phyloP scores from a whole-genome alignment of 1,140 invertebrate genomes.

The Araneus ventricosus region DNA sequence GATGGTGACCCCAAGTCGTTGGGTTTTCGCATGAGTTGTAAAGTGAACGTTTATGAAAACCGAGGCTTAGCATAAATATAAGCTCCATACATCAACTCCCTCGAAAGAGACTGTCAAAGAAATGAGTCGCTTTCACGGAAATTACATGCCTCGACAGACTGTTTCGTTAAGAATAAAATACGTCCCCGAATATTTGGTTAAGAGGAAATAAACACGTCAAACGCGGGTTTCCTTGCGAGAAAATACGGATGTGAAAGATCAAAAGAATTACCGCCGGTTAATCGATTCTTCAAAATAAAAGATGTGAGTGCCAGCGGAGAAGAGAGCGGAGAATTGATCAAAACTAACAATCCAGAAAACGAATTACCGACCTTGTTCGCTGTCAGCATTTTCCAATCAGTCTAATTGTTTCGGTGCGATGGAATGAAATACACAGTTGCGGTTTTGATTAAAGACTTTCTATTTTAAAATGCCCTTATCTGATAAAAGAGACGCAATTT shows the following conservation, averaged over 20 bases:
- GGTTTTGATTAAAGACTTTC: slow-evolving; percentile 15
- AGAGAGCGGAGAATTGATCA: background rate
- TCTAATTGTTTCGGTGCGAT: slow-evolving; percentile 17
- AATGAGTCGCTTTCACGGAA: background rate
- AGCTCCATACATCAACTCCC: background rate
- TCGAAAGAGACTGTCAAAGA: background rate
- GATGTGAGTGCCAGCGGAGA: background rate
- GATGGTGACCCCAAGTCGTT: too few relatives aligned
- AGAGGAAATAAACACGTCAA: background rate
- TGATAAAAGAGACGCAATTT: background rate
- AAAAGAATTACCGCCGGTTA: background rate
- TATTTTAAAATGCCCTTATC: background rate
- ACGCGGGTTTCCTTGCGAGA: background rate
- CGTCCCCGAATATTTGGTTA: background rate
- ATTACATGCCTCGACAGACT: background rate
- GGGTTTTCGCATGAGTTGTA: background rate
- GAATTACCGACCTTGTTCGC: slow-evolving; percentile 24
- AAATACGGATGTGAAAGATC: background rate
- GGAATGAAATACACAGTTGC: background rate
- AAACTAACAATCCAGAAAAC: slow-evolving; percentile 25
- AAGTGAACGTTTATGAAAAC: background rate
- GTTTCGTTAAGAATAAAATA: background rate
- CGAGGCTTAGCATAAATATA: background rate
- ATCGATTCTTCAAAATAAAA: slow-evolving; percentile 10
- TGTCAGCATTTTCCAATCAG: slow-evolving; percentile 36